These are phyloP conservation scores for Hydropsyche tenuis DNA, from an alignment of 1,140 invertebrate species.

Conservation along the genomic window DNA sequence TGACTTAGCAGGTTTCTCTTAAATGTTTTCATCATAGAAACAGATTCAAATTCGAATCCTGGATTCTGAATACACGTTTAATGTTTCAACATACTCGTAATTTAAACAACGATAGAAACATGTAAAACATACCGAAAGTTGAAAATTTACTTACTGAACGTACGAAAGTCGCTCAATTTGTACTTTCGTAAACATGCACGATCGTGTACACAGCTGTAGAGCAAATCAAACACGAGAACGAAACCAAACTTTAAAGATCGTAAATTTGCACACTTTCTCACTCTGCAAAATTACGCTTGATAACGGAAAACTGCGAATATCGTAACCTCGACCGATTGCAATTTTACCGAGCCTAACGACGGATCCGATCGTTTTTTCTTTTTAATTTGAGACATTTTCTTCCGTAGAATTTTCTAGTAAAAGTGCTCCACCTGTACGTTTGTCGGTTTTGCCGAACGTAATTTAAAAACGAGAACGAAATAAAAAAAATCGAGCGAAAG, in stretches of 20 bases:
- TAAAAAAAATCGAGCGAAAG: slow-evolving; percentile 34
- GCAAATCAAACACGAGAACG: too few species aligned
- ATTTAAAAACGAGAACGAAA: background rate
- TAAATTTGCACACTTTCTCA: background rate
- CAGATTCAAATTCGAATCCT: background rate
- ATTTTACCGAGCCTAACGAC: slow-evolving; percentile 1
- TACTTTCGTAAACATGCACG: slow-evolving; percentile 1
- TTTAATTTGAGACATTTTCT: background rate
- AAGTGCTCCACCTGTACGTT: slow-evolving; percentile 10
- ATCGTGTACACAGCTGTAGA: background rate
- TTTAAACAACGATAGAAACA: background rate
- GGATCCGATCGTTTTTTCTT: background rate
- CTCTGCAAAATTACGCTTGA: background rate
- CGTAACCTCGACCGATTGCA: background rate
- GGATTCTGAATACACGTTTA: background rate
- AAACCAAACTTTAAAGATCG: too few species aligned
- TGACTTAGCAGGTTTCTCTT: too few species aligned
- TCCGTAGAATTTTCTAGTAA: slow-evolving; percentile 13
- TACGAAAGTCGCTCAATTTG: slow-evolving; percentile 1
- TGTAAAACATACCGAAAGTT: background rate
- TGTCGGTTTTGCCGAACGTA: background rate
- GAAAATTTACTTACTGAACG: background rate
- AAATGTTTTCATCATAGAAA: too few species aligned
- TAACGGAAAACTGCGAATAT: background rate
- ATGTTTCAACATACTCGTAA: background rate